These are phyloP conservation scores for Phymastichus coffea DNA, from an alignment of 1,140 invertebrate genomes.

Conservation along the genomic window DNA sequence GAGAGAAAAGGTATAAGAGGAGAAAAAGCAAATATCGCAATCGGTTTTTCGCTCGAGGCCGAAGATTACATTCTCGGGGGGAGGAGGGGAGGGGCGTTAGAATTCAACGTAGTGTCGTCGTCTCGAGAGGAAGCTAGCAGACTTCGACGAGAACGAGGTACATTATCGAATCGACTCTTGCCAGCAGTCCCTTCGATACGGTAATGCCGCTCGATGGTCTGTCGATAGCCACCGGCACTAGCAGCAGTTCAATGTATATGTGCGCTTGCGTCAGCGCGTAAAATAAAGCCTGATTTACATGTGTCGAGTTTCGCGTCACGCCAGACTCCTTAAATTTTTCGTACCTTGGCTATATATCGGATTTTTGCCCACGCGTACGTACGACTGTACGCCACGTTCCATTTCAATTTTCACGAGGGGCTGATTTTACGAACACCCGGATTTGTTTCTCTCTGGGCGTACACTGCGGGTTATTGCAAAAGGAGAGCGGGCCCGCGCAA, in stretches of 20 bases:
- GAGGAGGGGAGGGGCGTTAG: slow-evolving; percentile 3
- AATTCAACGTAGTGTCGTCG: slow-evolving; percentile 6
- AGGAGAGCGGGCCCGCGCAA: no score
- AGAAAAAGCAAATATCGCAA: no score
- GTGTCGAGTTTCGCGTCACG: slow-evolving; percentile 3
- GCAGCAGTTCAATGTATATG: not conserved
- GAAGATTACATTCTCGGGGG: not conserved
- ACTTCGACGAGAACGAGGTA: slow-evolving; percentile 1
- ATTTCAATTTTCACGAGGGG: slow-evolving; percentile 10
- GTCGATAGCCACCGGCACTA: slow-evolving; percentile 4
- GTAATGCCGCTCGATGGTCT: slow-evolving; percentile 8
- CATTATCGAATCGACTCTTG: slow-evolving; percentile 4
- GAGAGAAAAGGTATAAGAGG: no score
- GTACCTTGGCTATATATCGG: no score
- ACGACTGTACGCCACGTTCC: not conserved
- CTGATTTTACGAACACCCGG: slow-evolving; percentile 4
- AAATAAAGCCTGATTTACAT: slow-evolving; percentile 30
- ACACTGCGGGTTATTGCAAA: not conserved
- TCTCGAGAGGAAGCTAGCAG: not conserved
- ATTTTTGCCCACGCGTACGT: not conserved
- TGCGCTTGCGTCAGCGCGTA: not conserved
- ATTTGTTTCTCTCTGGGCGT: slow-evolving; percentile 1
- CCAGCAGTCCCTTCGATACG: slow-evolving; percentile 4
- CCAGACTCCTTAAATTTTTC: no score
- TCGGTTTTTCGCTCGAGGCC: not conserved